A percentile compares a stretch with the other conserved stretches of the same genome.
Conservation (phyloP, 92 coral and sea anemone species). For the Montipora capitata region DNA sequence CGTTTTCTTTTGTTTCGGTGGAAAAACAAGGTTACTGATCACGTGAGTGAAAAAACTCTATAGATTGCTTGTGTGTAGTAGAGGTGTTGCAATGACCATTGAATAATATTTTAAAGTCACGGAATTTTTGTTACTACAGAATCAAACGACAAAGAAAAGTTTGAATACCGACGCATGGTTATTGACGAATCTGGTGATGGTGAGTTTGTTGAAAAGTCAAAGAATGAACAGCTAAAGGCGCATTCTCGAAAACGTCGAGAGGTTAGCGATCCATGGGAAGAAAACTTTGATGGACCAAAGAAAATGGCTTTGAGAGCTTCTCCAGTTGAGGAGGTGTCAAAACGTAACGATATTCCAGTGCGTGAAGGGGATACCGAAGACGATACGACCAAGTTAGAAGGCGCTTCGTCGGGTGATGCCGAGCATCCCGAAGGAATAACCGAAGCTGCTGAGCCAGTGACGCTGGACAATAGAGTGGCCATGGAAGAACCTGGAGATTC, state of each 20-base stretch:
- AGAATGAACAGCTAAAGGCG: constrained; percentile 66
- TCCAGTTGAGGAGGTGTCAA: constrained; percentile 40
- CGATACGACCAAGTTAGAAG: constrained; percentile 37
- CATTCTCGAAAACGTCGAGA: constrained; percentile 78
- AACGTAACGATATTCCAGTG: constrained; percentile 45
- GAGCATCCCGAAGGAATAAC: constrained; percentile 39
- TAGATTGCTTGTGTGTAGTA: too few species aligned
- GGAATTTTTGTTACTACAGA: background rate
- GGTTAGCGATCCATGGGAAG: constrained; percentile 76
- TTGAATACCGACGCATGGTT: constrained; percentile 96
- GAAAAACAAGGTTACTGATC: too few species aligned
- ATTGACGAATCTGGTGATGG: constrained; percentile 99
- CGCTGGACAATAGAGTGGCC: background rate
- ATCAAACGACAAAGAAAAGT: constrained; percentile 77
- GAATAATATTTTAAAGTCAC: background rate
- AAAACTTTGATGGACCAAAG: constrained; percentile 86
- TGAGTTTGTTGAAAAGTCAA: constrained; percentile 84
- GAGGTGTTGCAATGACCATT: background rate
- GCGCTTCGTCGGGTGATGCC: constrained; percentile 42
- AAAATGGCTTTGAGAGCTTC: constrained; percentile 87
- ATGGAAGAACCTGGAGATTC: constrained; percentile 17
- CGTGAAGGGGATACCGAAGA: constrained; percentile 60
- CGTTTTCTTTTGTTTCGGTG: too few species aligned
- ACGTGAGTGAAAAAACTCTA: too few species aligned
- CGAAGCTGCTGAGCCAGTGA: constrained; percentile 25